Conservation (phyloP, 1,140 invertebrate species). For the Parapsyche elsis region DNA sequence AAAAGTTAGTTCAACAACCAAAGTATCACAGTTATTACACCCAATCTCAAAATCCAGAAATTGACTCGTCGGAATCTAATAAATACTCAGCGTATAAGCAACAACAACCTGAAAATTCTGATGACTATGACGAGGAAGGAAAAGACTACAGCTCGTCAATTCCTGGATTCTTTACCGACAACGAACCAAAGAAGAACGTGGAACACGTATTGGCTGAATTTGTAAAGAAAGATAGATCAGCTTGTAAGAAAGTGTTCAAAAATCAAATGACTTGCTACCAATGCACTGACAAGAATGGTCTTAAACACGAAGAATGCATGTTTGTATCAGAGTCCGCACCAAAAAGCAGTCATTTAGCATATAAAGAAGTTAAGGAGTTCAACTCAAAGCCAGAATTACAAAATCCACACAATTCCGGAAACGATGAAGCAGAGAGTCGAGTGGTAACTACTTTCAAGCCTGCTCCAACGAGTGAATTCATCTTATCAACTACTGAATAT, state of each 20-base stretch:
- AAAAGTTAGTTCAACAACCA: slow-evolving; percentile 44
- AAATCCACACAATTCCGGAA: slow-evolving; percentile 58
- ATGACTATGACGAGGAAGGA: slow-evolving; percentile 56
- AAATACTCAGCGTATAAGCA: slow-evolving; percentile 60
- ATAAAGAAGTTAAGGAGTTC: slow-evolving; percentile 68
- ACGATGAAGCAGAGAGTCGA: slow-evolving; percentile 63
- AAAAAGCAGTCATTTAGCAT: slow-evolving; percentile 68
- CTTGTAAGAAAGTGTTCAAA: slow-evolving; percentile 76
- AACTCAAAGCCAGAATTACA: slow-evolving; percentile 63
- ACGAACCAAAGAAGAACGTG: slow-evolving; percentile 71
- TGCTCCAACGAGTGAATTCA: background rate
- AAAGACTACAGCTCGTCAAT: slow-evolving; percentile 65
- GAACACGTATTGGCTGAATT: slow-evolving; percentile 77
- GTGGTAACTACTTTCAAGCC: slow-evolving; percentile 62
- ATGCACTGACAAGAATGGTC: slow-evolving; percentile 73
- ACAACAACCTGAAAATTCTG: slow-evolving; percentile 57
- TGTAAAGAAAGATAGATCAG: slow-evolving; percentile 74
- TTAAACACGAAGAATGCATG: slow-evolving; percentile 80
- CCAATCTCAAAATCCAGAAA: slow-evolving; percentile 50
- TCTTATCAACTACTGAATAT: slow-evolving; percentile 20
- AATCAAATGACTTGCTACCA: slow-evolving; percentile 81
- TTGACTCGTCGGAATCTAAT: slow-evolving; percentile 34
- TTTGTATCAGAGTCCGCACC: slow-evolving; percentile 74
- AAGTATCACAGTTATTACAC: slow-evolving; percentile 62
- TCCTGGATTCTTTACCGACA: slow-evolving; percentile 65